Base-by-base conservation (phyloP, 2,113 vertebrate genomes). In the Pelusios castaneus region DNA sequence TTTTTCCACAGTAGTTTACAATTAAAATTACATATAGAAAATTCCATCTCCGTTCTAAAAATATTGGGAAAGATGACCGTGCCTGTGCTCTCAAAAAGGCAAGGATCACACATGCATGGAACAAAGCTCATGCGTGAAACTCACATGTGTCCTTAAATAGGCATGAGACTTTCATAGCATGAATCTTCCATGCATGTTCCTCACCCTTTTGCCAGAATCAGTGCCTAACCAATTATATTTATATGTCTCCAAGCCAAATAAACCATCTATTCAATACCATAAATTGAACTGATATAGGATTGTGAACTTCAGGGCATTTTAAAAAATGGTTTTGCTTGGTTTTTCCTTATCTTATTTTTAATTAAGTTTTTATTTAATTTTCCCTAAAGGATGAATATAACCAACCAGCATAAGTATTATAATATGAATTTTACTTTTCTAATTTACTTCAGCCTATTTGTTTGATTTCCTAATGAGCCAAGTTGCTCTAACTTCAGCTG, bases 331-430 rank as follows among this genome's bases (percentile, higher is more conserved):
- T 91, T 94, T 85, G 88, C 88, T 93, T 95, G 79, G 14, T 85
- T 95, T 93, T 92, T 92, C 21, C 82, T 94, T 95, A 95, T 93
- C 88, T 82, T 14, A 87, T 94, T 92, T 11, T 41, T 95, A 94
- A 96, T 94, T 94, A 95, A 94, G 52, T 93, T 92, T 93, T 93
- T 89, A 93, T 93, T 94, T 92, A 91, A 63, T 91, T 97, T 93
- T 94, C 67, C 31, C 47, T 87, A 95, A 90, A 77, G 49, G 82
- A 94, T 92, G 38, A 84, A 80, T 95, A 67, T 77, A 94, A 93
- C 88, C 63, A 91, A 91, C 90, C 70, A 92, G 80, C 45, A 89
- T 58, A 95, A 91, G n/a, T 89, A 91, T 93, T 96, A 96, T 92
- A 67, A 80, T 85, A 91, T 77, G 63, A 95, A 93, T 95, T 96